A percentile compares a stretch with the other conserved stretches of the same genome.
These are phyloP conservation scores for Rhyacophila evoluta DNA, from an alignment of 2,888 invertebrate genomes.

Conservation along the genomic window DNA sequence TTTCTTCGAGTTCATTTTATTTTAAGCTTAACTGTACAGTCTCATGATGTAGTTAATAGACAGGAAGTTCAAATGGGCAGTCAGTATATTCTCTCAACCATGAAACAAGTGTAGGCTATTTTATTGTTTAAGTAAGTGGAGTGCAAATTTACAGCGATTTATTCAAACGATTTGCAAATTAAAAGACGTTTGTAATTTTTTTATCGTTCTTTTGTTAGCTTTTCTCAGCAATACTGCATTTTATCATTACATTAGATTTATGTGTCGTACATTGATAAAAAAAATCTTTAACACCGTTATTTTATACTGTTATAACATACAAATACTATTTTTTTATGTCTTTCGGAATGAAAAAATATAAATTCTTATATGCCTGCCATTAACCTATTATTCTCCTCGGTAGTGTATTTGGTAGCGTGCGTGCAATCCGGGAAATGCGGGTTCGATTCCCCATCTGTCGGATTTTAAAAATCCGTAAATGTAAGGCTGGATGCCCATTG, in stretches of 20 bases:
- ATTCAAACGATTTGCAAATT: background rate
- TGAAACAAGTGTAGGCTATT: background rate
- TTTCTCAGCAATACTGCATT: background rate
- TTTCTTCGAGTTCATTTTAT: no score
- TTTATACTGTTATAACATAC: background rate
- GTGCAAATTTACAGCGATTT: background rate
- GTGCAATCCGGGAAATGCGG: no score
- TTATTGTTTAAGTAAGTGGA: conserved; percentile 4
- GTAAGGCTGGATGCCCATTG: no score
- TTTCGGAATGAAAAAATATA: no score
- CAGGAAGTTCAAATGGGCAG: conserved; percentile 15
- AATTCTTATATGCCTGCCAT: no score
- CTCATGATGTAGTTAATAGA: background rate
- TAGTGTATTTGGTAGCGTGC: no score
- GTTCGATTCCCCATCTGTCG: no score
- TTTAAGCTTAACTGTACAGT: no score
- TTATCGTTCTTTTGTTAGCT: background rate
- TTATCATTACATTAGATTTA: background rate
- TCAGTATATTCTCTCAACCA: background rate
- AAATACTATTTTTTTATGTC: no score
- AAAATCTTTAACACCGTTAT: background rate
- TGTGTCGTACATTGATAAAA: background rate
- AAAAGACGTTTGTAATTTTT: background rate
- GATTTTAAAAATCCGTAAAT: no score
- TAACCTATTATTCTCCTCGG: no score